Percentiles rank a stretch among this genome's conserved stretches.
phyloP scores from a whole-genome alignment of 2,113 vertebrate species.

The Odocoileus hemionus region DNA sequence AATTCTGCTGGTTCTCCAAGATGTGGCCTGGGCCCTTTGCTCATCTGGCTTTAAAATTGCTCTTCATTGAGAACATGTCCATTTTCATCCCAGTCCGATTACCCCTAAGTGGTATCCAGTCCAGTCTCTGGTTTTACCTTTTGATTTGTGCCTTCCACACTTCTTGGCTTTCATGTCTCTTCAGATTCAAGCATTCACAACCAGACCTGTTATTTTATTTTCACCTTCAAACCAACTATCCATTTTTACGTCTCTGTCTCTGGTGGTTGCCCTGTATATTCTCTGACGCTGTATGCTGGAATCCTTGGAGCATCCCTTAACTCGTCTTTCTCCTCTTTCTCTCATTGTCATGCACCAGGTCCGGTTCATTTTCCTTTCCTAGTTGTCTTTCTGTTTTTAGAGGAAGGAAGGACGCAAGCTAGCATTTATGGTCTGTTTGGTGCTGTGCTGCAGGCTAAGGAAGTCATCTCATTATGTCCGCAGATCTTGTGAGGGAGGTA shows the following conservation, averaged over 20 bases:
- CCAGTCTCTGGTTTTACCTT: background rate
- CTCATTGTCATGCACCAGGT: background rate
- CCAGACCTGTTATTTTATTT: background rate
- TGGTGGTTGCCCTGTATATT: background rate
- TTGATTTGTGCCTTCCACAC: background rate
- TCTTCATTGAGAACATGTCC: background rate
- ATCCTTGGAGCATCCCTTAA: background rate
- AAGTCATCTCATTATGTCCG: background rate
- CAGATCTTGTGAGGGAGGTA: background rate
- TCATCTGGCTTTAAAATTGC: background rate
- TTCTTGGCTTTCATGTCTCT: background rate
- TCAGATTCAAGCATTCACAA: background rate
- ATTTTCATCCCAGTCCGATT: fast-evolving
- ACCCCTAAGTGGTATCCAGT: background rate
- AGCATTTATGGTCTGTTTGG: background rate
- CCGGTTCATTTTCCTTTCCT: background rate
- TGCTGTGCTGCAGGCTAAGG: background rate
- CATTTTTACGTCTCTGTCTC: background rate
- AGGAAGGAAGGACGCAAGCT: background rate
- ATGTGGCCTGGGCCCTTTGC: background rate
- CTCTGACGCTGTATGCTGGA: background rate
- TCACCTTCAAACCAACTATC: background rate
- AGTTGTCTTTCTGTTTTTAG: background rate
- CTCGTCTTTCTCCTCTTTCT: background rate
- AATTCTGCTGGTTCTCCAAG: background rate